Percentiles rank a stretch among this genome's conserved stretches.
phyloP scores from a whole-genome alignment of 2,888 invertebrate genomes.

The Pristionchus maxplancki region DNA sequence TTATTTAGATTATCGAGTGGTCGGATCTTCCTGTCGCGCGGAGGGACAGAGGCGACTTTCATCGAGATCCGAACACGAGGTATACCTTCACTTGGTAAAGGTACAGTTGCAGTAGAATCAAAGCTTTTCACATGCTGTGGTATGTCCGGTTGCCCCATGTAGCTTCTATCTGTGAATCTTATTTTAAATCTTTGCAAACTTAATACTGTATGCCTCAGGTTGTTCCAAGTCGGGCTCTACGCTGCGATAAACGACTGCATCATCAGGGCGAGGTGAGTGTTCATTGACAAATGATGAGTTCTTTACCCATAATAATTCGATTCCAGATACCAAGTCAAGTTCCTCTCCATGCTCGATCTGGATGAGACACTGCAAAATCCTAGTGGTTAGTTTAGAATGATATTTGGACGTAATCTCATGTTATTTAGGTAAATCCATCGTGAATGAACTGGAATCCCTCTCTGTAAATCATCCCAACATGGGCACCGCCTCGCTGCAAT shows the following conservation, averaged over 20 bases:
- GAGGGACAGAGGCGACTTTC: conserved; percentile 48
- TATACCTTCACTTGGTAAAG: neutral
- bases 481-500: conserved; percentile 37
- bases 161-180: too few species aligned
- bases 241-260: conserved; percentile 41
- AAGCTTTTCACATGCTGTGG: too few species aligned
- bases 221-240: conserved; percentile 32
- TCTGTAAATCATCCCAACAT: neutral
- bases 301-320: too few species aligned
- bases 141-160: too few species aligned
- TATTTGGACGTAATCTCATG: neutral
- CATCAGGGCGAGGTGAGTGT: neutral
- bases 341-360: conserved; percentile 60
- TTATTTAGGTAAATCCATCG: neutral
- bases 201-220: neutral
- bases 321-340: conserved; percentile 59
- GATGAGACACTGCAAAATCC: conserved; percentile 54
- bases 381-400: neutral
- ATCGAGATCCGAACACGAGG: conserved; percentile 32
- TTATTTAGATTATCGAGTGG: conserved; percentile 57
- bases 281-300: neutral
- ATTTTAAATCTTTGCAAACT: neutral
- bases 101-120: too few species aligned
- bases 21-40: conserved; percentile 59
- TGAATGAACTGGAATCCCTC: conserved; percentile 9